Evolutionary conservation across 2,113 vertebrate species (phyloP), one percentile per base, ranked within the genome.

Genomic region (Archocentrus centrarchus): DNA sequence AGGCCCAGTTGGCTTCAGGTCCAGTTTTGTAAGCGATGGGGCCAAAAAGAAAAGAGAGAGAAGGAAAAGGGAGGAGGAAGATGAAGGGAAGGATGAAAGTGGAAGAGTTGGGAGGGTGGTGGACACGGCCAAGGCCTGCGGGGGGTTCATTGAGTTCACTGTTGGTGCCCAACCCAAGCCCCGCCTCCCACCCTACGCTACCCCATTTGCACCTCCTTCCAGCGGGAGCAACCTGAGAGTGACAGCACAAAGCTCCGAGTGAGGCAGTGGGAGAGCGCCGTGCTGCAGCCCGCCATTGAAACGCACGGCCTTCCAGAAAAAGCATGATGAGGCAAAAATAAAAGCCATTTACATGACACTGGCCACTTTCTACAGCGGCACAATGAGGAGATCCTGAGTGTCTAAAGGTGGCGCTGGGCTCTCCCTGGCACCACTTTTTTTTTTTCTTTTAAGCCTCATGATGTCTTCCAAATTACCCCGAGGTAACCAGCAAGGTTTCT

Each of bases 91-190:
- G 88, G 79, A 82, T 60, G 88, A 75, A 86, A 88, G 75, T 86
- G 82, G 81, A 83, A 77, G 77, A 84, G 86, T 88, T 89, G 86
- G 89, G 85, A 89, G 87, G 88, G 76, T 81, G 88, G 85, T 32
- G 60, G 68, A 90, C 91, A 91, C 27, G 80, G 91, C 88, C 81
- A 85, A 90, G 83, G 68, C 91, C 75, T 83, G 90, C 86, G 55
- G 90, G 94, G 93, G 94, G 95, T 95, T 96, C 95, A 96, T 60
- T 80, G 94, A 94, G 95, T 96, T 95, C 88, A 79, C 82, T 83
- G 91, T 86, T 80, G 58, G 80, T 75, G 59, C 76, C 89, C 90
- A 84, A 75, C 75, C 82, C 2, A 24, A 83, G 85, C 81, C 83
- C 81, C 79, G 66, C 87, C 77, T 50, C 81, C 80, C 79, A 79